Conservation (phyloP, 2,888 invertebrate genomes). For the Taenaris catops region DNA sequence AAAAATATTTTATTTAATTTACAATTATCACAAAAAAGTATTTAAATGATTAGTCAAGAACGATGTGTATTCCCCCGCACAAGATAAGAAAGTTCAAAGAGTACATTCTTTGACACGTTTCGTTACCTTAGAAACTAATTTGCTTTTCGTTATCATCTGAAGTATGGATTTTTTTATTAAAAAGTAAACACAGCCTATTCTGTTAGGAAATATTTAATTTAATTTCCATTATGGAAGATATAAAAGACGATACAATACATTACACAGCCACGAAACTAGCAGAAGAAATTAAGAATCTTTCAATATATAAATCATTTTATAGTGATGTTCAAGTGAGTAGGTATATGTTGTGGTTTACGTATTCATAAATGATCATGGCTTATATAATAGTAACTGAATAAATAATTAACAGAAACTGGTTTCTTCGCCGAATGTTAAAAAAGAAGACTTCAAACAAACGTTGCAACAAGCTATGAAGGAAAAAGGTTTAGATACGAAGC, state of each 20-base stretch:
- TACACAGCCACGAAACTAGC: slow-evolving; percentile 88
- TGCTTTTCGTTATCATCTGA: slow-evolving; percentile 9
- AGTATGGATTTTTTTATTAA: slow-evolving; percentile 29
- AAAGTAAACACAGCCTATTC: slow-evolving; percentile 18
- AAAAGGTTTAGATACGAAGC: slow-evolving; percentile 89
- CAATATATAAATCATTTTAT: slow-evolving; percentile 87
- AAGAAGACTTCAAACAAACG: slow-evolving; percentile 88
- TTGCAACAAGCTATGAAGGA: slow-evolving; percentile 87
- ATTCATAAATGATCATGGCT: too few species aligned
- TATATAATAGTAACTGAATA: slow-evolving; percentile 14
- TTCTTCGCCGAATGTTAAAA: slow-evolving; percentile 86
- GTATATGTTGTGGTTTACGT: too few species aligned
- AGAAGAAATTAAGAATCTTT: slow-evolving; percentile 87
- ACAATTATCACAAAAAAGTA: too few species aligned
- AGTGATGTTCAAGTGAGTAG: slow-evolving; percentile 87
- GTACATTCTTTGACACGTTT: slow-evolving; percentile 4
- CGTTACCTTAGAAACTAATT: slow-evolving; percentile 44
- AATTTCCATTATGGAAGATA: slow-evolving; percentile 58
- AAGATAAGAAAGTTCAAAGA: too few species aligned
- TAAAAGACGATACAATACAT: slow-evolving; percentile 83
- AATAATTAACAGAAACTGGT: slow-evolving; percentile 83
- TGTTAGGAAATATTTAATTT: slow-evolving; percentile 14
- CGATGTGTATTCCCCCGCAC: too few species aligned
- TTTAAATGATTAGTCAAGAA: too few species aligned
- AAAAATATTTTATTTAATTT: too few species aligned